Evolutionary conservation across 2,113 vertebrate genomes (phyloP), one percentile per base, ranked within the genome.

Genomic region (Puffinus mauretanicus): DNA sequence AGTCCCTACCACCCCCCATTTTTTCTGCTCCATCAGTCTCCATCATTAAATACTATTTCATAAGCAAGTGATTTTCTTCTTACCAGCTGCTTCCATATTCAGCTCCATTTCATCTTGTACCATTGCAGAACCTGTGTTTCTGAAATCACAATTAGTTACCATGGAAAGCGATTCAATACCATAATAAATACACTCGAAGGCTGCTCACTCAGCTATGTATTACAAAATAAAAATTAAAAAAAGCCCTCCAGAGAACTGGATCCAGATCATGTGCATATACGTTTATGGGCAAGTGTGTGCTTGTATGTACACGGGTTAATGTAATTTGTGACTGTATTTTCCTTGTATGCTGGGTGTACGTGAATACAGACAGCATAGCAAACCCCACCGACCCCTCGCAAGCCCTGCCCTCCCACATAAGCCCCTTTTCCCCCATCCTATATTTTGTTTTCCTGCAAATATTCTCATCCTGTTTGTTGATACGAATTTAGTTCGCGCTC

Each of bases 91-190:
- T 91, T 97, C 92, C 77, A 84, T 52, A 70, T 73, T 84, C 73
- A 88, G 92, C 67, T 97, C 88, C 81, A 66, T 96, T 95, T 91
- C 95, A 77, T 86, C 82, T 38, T 49, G 55, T 88, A 40, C 90
- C 81, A 36, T 34, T 70, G 86, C 83, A 90, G 58, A 90, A 87
- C 90, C 81, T 77, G 69, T 26, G 75, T 82, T 93, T 97, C 62
- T 34, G 87, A 97, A 95, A 89, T 87, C 82, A 86, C 90, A 95
- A 78, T 93, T 94, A 96, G 82, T 97, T 97, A 86, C 86, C 93
- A 94, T 94, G 87, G 94, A 90, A 97, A 97, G 66, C 91, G 96
- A 85, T 95, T 81, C 81, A 82, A 34, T 26, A 78, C 72, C 5
- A 1, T 79, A 76, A 92, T 75, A 86, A 96, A 94, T 54, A 67